Conservation (phyloP, 1,140 invertebrate genomes). For the Ylistrum balloti region DNA sequence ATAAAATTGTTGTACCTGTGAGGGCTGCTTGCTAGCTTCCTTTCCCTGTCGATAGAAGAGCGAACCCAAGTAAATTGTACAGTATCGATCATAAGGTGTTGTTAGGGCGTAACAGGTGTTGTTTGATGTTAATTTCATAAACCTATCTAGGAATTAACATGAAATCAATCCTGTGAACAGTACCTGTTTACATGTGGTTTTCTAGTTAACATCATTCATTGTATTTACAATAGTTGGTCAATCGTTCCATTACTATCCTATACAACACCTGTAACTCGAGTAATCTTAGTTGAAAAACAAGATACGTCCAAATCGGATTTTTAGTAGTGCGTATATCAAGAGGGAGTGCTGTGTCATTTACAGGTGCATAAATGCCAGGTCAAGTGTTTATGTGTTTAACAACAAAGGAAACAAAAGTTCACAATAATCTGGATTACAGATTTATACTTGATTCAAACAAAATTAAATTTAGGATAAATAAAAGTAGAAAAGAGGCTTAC, state of each 20-base stretch:
- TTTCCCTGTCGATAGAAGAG: background rate
- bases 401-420: background rate
- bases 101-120: background rate
- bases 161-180: background rate
- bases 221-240: background rate
- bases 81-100: background rate
- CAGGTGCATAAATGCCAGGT: constrained; percentile 15
- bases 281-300: background rate
- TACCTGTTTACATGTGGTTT: background rate
- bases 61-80: background rate
- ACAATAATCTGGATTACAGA: background rate
- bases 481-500: no score
- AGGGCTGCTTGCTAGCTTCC: background rate
- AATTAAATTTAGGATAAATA: no score
- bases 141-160: background rate
- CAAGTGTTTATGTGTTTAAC: background rate
- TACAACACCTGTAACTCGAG: background rate
- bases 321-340: background rate
- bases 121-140: background rate
- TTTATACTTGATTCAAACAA: background rate
- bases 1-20: constrained; percentile 1
- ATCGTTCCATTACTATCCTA: background rate
- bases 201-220: background rate
- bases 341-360: background rate
- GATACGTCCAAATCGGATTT: background rate